Evolutionary conservation across 2,888 invertebrate species (phyloP).

Genomic region (Drosophila merina): DNA sequence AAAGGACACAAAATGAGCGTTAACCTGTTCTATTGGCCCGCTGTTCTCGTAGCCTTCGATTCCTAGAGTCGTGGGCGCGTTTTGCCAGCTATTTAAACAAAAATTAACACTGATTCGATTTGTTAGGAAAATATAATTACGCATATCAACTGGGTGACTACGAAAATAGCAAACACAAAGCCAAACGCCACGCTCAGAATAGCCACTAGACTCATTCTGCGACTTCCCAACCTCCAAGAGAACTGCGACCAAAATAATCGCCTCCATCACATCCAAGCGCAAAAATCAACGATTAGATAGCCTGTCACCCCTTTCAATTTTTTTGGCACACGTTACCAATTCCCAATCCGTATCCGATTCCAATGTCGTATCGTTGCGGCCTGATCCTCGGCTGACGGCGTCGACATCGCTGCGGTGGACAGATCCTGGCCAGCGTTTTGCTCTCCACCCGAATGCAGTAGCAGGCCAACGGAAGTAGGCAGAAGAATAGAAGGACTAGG

Average conservation of each 20-base stretch:
- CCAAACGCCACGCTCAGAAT: slow-evolving; percentile 52
- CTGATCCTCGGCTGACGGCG: slow-evolving; percentile 12
- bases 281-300: slow-evolving; percentile 60
- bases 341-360: slow-evolving; percentile 42
- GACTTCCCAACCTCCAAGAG: slow-evolving; percentile 31
- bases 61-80: slow-evolving; percentile 52
- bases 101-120: slow-evolving; percentile 20
- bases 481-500: slow-evolving; percentile 56
- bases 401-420: slow-evolving; percentile 44
- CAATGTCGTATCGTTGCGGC: slow-evolving; percentile 28
- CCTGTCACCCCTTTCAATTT: slow-evolving; percentile 10
- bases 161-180: slow-evolving; percentile 52
- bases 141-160: slow-evolving; percentile 55
- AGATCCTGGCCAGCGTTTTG: slow-evolving; percentile 62
- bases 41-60: slow-evolving; percentile 37
- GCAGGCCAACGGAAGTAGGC: slow-evolving; percentile 66
- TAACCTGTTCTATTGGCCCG: background rate
- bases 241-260: slow-evolving; percentile 33
- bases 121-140: slow-evolving; percentile 52
- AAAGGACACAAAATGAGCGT: background rate
- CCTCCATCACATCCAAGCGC: slow-evolving; percentile 7
- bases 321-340: slow-evolving; percentile 71
- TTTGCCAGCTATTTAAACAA: slow-evolving; percentile 56
- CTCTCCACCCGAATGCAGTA: slow-evolving; percentile 67
- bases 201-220: slow-evolving; percentile 55